Conservation (phyloP, 1,140 invertebrate genomes). For the Dolichoris vasculosae region DNA sequence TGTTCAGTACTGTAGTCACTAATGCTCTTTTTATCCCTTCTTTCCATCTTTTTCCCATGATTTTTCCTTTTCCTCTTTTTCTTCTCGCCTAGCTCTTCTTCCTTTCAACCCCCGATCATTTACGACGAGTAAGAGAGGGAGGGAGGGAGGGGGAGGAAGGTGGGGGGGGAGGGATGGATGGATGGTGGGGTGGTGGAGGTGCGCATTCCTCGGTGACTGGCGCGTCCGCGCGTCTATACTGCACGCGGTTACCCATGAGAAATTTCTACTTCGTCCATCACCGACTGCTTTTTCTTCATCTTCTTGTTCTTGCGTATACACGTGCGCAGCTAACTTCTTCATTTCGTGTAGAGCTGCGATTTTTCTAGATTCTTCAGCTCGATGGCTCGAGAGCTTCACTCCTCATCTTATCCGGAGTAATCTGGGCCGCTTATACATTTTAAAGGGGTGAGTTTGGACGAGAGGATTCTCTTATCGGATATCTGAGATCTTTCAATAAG, state of each 20-base stretch:
- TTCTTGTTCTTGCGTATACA: constrained; percentile 9
- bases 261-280: constrained; percentile 51
- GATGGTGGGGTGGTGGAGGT: neutral
- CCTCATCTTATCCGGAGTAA: constrained; percentile 19
- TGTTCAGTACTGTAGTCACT: neutral
- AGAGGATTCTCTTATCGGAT: constrained; percentile 33
- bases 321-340: constrained; percentile 41
- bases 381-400: constrained; percentile 1
- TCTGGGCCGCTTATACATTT: constrained; percentile 27
- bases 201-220: constrained; percentile 48
- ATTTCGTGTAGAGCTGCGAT: constrained; percentile 37
- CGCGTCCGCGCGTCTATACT: constrained; percentile 9
- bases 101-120: constrained; percentile 20
- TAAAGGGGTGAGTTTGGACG: constrained; percentile 14
- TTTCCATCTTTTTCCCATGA: constrained; percentile 29
- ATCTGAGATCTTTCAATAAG: constrained; percentile 25
- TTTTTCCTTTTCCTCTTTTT: constrained; percentile 34
- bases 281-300: constrained; percentile 14
- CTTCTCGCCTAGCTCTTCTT: constrained; percentile 17
- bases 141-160: neutral
- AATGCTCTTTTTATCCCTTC: constrained; percentile 42
- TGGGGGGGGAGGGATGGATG: neutral
- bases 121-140: constrained; percentile 18
- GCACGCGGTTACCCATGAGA: constrained; percentile 27
- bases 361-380: constrained; percentile 29